Evolutionary conservation across 2,888 invertebrate species (phyloP).

Genomic region (Caenorhabditis sp.): DNA sequence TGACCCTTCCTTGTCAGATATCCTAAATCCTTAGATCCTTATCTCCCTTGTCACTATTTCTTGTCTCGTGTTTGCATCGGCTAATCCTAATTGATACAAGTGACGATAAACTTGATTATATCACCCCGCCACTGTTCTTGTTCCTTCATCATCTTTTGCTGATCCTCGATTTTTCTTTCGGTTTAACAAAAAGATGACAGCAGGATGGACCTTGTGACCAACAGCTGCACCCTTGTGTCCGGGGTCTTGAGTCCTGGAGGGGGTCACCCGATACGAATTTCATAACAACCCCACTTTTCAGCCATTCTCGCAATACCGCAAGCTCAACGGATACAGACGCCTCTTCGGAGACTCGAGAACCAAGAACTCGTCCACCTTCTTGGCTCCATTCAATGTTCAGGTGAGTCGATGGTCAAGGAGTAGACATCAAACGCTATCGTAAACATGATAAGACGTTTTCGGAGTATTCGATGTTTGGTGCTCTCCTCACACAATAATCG

Average conservation of each 20-base stretch:
- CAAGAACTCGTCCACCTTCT: constrained; percentile 75
- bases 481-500: too few species aligned
- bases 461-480: not conserved
- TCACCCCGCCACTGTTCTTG: constrained; percentile 1
- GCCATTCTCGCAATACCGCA: constrained; percentile 80
- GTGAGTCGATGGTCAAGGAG: constrained; percentile 19
- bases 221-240: constrained; percentile 14
- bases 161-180: not conserved
- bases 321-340: constrained; percentile 80
- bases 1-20: not conserved
- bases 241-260: not conserved
- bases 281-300: constrained; percentile 52
- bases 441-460: not conserved
- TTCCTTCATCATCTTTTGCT: not conserved
- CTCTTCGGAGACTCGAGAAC: constrained; percentile 67
- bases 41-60: not conserved
- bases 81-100: constrained; percentile 22
- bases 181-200: not conserved
- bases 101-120: constrained; percentile 1
- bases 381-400: constrained; percentile 79
- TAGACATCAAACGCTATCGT: not conserved
- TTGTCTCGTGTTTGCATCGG: not conserved
- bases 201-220: constrained; percentile 32
- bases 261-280: constrained; percentile 14
- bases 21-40: not conserved